Evolutionary conservation across 2,888 invertebrate genomes (phyloP).

Genomic region (Hypomecis punctinalis): DNA sequence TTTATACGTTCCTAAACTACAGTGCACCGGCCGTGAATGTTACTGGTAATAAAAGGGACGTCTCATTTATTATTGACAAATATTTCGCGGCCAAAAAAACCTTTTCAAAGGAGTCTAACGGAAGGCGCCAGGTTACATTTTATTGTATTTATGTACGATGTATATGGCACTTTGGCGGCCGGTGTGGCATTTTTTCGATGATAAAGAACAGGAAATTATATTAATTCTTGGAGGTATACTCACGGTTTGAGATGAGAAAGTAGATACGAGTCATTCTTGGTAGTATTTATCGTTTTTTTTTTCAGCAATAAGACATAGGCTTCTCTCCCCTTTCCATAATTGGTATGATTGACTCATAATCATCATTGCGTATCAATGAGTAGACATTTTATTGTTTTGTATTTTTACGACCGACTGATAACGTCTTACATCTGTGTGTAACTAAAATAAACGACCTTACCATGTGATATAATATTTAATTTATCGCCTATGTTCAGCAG

Average conservation of each 20-base stretch:
- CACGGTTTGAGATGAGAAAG: slow-evolving; percentile 10
- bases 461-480: too few relatives aligned
- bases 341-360: too few relatives aligned
- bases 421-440: too few relatives aligned
- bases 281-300: too few relatives aligned
- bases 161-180: slow-evolving; percentile 67
- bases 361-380: too few relatives aligned
- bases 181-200: slow-evolving; percentile 56
- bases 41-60: slow-evolving; percentile 78
- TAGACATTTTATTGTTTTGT: too few relatives aligned
- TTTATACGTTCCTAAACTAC: slow-evolving; percentile 68
- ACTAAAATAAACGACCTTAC: too few relatives aligned
- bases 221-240: slow-evolving; percentile 45
- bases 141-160: slow-evolving; percentile 73
- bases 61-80: slow-evolving; percentile 85
- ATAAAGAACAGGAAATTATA: slow-evolving; percentile 74
- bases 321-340: too few relatives aligned
- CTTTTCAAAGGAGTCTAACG: slow-evolving; percentile 67
- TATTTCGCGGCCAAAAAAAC: slow-evolving; percentile 78
- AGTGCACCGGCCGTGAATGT: slow-evolving; percentile 67
- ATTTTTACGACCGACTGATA: too few relatives aligned
- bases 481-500: too few relatives aligned
- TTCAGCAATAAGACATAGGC: too few relatives aligned
- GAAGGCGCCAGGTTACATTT: slow-evolving; percentile 80
- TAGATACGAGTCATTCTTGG: neutral